These are phyloP conservation scores for Rotaria magnacalcarata DNA, from an alignment of 2,888 invertebrate species.

Conservation along the genomic window DNA sequence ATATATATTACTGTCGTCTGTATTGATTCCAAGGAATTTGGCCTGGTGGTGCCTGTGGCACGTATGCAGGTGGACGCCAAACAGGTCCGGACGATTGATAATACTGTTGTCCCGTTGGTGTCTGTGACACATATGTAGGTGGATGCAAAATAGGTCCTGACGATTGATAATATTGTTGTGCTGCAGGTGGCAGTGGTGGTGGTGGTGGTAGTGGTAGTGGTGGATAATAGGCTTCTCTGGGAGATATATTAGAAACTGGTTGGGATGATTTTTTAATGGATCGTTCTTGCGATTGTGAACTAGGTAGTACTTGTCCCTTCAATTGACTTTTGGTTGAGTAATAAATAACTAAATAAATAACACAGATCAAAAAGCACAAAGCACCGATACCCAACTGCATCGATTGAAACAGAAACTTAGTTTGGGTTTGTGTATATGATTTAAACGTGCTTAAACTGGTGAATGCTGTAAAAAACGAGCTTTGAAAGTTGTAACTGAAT, in stretches of 20 bases:
- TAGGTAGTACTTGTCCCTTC: background rate
- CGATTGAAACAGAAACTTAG: background rate
- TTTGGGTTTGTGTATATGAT: background rate
- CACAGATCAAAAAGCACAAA: background rate
- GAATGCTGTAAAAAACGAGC: background rate
- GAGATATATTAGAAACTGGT: background rate
- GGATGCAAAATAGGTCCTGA: too few species aligned
- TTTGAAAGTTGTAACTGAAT: background rate
- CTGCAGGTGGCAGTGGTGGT: background rate
- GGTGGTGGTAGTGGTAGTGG: background rate
- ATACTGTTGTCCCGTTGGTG: background rate
- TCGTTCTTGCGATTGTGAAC: background rate
- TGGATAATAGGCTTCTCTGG: background rate
- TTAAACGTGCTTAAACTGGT: background rate
- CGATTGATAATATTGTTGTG: background rate
- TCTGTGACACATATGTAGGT: too few species aligned
- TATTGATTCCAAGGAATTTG: background rate
- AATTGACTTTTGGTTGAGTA: background rate
- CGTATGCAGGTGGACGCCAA: too few species aligned
- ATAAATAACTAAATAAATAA: conserved; percentile 13
- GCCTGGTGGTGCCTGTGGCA: background rate
- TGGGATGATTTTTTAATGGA: background rate
- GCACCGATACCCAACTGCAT: background rate
- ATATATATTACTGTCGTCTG: background rate
- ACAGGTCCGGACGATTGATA: too few species aligned